These are phyloP conservation scores for Neocrepidodera transversa DNA, from an alignment of 2,888 invertebrate species.

Conservation along the genomic window DNA sequence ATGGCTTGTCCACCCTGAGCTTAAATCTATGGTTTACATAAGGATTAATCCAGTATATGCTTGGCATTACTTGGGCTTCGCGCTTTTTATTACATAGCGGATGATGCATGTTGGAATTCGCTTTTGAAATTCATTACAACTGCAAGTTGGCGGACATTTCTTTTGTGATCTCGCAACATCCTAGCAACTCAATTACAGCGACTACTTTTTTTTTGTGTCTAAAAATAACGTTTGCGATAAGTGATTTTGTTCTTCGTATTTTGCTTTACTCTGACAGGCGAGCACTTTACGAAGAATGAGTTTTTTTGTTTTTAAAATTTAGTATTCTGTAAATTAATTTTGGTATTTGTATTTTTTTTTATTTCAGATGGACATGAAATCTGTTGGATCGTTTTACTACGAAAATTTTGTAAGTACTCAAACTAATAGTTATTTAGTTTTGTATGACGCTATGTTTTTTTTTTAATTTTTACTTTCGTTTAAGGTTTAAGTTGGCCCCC, in stretches of 20 bases:
- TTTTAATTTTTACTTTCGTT: too few relatives aligned
- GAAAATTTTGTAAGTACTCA: constrained; percentile 91
- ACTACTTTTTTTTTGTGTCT: constrained; percentile 37
- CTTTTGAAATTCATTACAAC: constrained; percentile 25
- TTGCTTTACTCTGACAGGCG: constrained; percentile 28
- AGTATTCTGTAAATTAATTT: constrained; percentile 14
- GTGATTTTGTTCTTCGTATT: constrained; percentile 38
- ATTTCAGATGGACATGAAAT: constrained; percentile 96
- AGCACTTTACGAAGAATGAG: constrained; percentile 14
- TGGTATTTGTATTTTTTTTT: constrained; percentile 49
- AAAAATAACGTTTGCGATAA: constrained; percentile 39
- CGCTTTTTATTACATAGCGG: constrained; percentile 19
- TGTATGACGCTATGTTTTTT: too few relatives aligned
- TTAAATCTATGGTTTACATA: background rate
- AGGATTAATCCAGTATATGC: constrained; percentile 17
- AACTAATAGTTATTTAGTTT: too few relatives aligned
- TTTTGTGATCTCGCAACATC: constrained; percentile 61
- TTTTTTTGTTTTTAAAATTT: constrained; percentile 16
- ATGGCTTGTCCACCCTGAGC: background rate
- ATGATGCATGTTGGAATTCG: constrained; percentile 44
- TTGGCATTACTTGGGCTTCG: constrained; percentile 22
- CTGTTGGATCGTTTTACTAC: constrained; percentile 95
- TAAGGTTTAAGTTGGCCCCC: too few relatives aligned
- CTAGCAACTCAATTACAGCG: constrained; percentile 62
- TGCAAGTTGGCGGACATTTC: constrained; percentile 30